phyloP scores from a whole-genome alignment of 1,140 invertebrate species.

The Aphelinus atriplicis region DNA sequence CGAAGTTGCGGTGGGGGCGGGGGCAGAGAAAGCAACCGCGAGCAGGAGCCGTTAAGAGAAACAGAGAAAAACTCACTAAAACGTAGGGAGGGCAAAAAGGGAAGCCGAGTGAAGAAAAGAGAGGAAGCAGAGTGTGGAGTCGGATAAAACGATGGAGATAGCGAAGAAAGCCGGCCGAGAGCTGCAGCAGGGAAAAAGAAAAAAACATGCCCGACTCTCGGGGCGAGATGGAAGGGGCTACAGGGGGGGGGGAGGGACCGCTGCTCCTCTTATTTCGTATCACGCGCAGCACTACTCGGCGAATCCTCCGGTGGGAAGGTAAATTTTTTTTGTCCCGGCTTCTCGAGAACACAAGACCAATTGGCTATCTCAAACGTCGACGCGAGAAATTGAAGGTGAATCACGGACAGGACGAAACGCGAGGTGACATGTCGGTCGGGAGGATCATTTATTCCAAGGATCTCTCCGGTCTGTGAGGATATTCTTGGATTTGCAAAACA shows the following conservation, averaged over 20 bases:
- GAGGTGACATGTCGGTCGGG: too few species aligned
- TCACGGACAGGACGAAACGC: too few species aligned
- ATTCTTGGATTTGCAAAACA: too few species aligned
- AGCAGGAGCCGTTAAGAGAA: neutral
- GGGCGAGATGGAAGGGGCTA: too few species aligned
- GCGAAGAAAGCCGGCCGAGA: neutral
- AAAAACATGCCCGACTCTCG: conserved; percentile 1
- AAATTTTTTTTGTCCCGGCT: too few species aligned
- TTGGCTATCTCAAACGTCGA: too few species aligned
- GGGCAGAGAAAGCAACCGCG: neutral
- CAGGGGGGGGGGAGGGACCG: too few species aligned
- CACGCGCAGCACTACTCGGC: neutral
- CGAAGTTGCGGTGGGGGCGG: neutral
- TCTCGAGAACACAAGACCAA: too few species aligned
- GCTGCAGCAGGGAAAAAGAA: conserved; percentile 1
- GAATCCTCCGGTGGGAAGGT: too few species aligned
- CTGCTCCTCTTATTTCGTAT: neutral
- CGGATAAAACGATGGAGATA: conserved; percentile 23
- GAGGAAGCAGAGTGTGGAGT: neutral
- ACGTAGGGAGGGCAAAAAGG: neutral
- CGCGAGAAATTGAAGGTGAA: too few species aligned
- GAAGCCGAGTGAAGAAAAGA: neutral
- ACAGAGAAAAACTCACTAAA: conserved; percentile 4
- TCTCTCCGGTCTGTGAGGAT: too few species aligned
- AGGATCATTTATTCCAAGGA: too few species aligned